phyloP scores from a whole-genome alignment of 2,888 invertebrate genomes.

The Zhengitettix transpicula region DNA sequence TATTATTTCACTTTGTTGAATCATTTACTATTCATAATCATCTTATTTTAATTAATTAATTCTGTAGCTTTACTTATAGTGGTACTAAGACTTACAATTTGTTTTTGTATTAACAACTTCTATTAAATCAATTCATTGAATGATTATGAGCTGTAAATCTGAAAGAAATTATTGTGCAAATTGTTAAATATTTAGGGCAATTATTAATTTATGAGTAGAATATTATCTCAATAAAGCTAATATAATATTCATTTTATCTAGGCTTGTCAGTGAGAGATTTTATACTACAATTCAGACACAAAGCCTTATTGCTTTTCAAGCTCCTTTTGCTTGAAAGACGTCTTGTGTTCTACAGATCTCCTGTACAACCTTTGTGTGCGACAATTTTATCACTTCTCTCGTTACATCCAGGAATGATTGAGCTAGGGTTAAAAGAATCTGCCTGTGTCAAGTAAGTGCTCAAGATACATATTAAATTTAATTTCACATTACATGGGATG shows the following conservation, averaged over 20 bases:
- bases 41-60: no score
- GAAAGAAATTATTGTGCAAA: no score
- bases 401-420: slow-evolving; percentile 76
- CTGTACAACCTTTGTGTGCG: slow-evolving; percentile 77
- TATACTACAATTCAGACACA: slow-evolving; percentile 75
- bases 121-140: no score
- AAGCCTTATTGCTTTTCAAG: slow-evolving; percentile 83
- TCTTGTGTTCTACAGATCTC: slow-evolving; percentile 83
- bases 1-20: no score
- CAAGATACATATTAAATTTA: background rate
- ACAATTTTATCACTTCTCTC: slow-evolving; percentile 78
- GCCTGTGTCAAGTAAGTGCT: slow-evolving; percentile 54
- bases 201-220: slow-evolving; percentile 3
- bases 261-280: slow-evolving; percentile 70
- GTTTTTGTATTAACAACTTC: no score
- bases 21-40: no score
- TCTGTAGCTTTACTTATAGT: no score
- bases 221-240: slow-evolving; percentile 2
- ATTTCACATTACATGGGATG: no score
- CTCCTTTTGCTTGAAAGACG: slow-evolving; percentile 73
- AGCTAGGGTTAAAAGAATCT: slow-evolving; percentile 64
- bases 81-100: no score
- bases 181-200: background rate
- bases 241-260: slow-evolving; percentile 25
- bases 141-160: no score